These are phyloP conservation scores for Isotomurus palustris DNA, from an alignment of 2,888 invertebrate species.

Conservation along the genomic window DNA sequence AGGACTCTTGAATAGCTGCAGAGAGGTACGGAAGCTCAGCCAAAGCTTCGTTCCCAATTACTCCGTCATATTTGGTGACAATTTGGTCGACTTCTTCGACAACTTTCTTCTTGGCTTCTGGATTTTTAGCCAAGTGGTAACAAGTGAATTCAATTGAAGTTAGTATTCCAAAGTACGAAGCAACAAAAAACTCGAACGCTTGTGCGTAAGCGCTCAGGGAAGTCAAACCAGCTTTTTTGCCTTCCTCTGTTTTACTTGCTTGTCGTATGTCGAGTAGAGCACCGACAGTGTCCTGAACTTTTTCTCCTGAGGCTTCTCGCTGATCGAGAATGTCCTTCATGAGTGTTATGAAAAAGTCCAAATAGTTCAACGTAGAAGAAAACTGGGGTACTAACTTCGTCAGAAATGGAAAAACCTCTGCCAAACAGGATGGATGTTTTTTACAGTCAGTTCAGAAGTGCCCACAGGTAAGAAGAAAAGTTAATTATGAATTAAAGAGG, in stretches of 20 bases:
- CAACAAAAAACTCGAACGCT: slow-evolving; percentile 22
- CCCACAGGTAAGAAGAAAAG: too few relatives aligned
- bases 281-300: background rate
- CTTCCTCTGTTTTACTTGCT: slow-evolving; percentile 14
- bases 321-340: background rate
- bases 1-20: slow-evolving; percentile 25
- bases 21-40: slow-evolving; percentile 23
- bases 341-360: background rate
- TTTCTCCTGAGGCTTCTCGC: background rate
- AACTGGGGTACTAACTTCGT: slow-evolving; percentile 2
- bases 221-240: slow-evolving; percentile 19
- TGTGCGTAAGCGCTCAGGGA: slow-evolving; percentile 21
- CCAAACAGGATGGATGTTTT: too few relatives aligned
- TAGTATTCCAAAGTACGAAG: background rate
- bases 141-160: slow-evolving; percentile 23
- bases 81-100: slow-evolving; percentile 22
- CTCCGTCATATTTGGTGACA: slow-evolving; percentile 20
- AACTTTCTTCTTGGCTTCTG: slow-evolving; percentile 7
- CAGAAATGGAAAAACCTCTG: slow-evolving; percentile 24
- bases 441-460: too few relatives aligned
- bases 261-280: slow-evolving; percentile 16
- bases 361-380: background rate
- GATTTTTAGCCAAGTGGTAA: slow-evolving; percentile 21
- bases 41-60: slow-evolving; percentile 23
- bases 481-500: background rate